Evolutionary conservation across 2,797 vertebrate genomes (phyloP).

Genomic region (Sciaenops ocellatus): DNA sequence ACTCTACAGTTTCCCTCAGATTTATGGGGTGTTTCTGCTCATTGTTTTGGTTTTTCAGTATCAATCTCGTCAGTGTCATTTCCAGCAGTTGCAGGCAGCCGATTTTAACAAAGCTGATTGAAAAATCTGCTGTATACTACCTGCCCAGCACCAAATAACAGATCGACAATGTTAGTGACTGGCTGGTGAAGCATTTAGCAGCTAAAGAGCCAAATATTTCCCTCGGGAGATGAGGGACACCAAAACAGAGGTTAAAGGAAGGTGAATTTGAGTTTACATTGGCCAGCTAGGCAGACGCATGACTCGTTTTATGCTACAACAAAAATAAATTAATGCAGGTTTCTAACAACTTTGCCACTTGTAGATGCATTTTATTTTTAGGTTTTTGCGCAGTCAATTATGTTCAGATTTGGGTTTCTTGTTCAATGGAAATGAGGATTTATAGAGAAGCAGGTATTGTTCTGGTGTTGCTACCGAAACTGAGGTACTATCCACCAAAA

Average conservation of each 20-base stretch:
- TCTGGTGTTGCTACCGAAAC: not conserved
- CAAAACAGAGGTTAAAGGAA: not conserved
- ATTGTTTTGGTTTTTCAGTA: not conserved
- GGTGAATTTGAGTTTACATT: not conserved
- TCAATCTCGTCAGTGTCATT: not conserved
- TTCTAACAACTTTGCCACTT: not conserved
- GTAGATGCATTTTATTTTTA: not conserved
- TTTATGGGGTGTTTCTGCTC: not conserved
- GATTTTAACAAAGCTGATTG: not conserved
- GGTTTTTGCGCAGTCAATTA: not conserved
- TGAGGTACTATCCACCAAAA: not conserved
- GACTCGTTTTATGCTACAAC: not conserved
- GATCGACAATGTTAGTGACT: not conserved
- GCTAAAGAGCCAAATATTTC: not conserved
- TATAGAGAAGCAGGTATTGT: not conserved
- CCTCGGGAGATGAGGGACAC: not conserved
- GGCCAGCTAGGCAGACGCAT: not conserved
- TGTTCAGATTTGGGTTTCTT: not conserved
- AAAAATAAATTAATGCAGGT: not conserved
- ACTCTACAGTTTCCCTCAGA: not conserved
- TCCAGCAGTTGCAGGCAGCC: not conserved
- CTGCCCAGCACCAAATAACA: not conserved
- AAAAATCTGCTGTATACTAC: not conserved
- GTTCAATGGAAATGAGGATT: not conserved
- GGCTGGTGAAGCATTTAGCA: not conserved